Base-by-base conservation (phyloP, 2,797 vertebrate species). In the Pseudotriccus pelzelni region DNA sequence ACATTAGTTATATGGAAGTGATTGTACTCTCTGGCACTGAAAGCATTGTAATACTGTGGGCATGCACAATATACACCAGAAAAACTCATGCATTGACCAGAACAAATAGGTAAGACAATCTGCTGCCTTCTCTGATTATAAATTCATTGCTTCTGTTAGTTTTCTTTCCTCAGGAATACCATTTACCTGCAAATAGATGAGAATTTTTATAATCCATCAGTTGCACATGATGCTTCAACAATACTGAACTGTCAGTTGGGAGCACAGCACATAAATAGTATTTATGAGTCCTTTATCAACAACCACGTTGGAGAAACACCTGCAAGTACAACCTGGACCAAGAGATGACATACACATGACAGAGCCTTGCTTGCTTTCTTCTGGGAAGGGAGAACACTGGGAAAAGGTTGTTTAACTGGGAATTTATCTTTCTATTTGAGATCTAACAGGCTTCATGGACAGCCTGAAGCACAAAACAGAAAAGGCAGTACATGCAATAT, bases 131-230 rank as follows among this genome's bases (percentile, higher is more conserved):
- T 96, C 62, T 68, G 84, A 78, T 99, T 98, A 99, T 97, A 99
- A 98, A 97, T 99, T 99, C 93, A 99, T 97, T 16, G 99, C 99
- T 97, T 99, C 99, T 2, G 99, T 99, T 96, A 99, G 98, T 91
- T 99, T 99, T 91, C 99, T 98, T 96, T 99, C 99, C 97, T 99
- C 99, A 99, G 99, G 99, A 98, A 99, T 99, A 99, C 99, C 99
- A 99, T 99, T 99, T 99, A 99, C 99, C 99, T 99, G 94, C 47
- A 62, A 98, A 97, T 2, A 92, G 64, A 96, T 49, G 64, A 97
- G 72, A 97, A 79, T 64, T 56, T 27, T 52, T 32, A 60, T 44
- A 79, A 46, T 25, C 44, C 63, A 32, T 63, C 49, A 77, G 53
- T 59, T 41, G 47, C 52, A 76, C 41, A 6, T 20, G 74, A 25